phyloP scores from a whole-genome alignment of 2,888 invertebrate genomes.

The Proisotoma minuta region DNA sequence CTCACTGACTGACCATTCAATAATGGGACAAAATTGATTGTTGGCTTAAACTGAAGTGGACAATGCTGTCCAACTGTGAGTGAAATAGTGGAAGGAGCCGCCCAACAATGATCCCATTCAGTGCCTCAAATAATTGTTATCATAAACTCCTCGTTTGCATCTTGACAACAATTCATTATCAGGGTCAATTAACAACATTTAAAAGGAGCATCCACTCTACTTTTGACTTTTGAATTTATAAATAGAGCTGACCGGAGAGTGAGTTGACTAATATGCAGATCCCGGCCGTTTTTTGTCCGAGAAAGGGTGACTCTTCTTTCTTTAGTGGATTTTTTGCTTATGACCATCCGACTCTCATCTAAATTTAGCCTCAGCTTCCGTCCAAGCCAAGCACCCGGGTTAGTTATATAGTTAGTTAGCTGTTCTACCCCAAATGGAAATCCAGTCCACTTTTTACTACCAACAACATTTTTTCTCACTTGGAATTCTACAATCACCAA shows the following conservation, averaged over 20 bases:
- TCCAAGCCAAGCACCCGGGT: background rate
- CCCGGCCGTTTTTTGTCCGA: slow-evolving; percentile 15
- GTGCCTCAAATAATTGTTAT: background rate
- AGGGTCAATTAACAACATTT: background rate
- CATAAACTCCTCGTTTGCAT: background rate
- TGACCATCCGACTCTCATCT: slow-evolving; percentile 6
- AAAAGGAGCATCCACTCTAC: background rate
- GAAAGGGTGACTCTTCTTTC: slow-evolving; percentile 14
- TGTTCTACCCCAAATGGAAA: slow-evolving; percentile 5
- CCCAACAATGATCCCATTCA: slow-evolving; percentile 1
- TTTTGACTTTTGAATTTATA: background rate
- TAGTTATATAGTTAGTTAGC: too few relatives aligned
- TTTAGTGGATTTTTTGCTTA: slow-evolving; percentile 7
- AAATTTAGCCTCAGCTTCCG: slow-evolving; percentile 11
- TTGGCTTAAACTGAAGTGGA: slow-evolving; percentile 4
- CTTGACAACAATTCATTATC: background rate
- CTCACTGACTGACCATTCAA: slow-evolving; percentile 1
- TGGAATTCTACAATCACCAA: too few relatives aligned
- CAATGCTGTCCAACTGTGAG: slow-evolving; percentile 6
- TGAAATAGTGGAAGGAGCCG: slow-evolving; percentile 4
- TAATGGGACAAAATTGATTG: slow-evolving; percentile 4
- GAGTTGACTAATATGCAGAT: background rate
- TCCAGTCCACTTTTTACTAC: slow-evolving; percentile 3
- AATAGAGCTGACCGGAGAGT: slow-evolving; percentile 3
- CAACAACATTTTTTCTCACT: background rate